These are phyloP conservation scores for Endotricha flammealis DNA, from an alignment of 2,888 invertebrate species.

Conservation along the genomic window DNA sequence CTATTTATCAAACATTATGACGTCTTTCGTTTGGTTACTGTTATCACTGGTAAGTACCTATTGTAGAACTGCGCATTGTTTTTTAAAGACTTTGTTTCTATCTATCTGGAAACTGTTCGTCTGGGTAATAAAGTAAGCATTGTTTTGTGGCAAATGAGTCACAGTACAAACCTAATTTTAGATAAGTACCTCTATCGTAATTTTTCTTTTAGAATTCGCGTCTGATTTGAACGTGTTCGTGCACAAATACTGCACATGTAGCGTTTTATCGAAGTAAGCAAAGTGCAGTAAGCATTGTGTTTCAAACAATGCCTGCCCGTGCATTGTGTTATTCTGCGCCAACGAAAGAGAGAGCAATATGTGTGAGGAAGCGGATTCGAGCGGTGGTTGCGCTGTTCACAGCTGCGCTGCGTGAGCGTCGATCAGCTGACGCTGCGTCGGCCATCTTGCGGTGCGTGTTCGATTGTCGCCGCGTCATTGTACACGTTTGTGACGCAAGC, in stretches of 20 bases:
- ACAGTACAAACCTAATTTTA: neutral
- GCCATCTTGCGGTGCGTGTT: slow-evolving; percentile 72
- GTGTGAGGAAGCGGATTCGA: slow-evolving; percentile 25
- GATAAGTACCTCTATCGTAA: neutral
- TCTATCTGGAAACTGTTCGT: neutral
- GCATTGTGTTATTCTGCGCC: slow-evolving; percentile 48
- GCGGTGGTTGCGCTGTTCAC: slow-evolving; percentile 26
- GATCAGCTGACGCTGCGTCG: slow-evolving; percentile 72
- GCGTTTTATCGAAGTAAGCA: slow-evolving; percentile 14
- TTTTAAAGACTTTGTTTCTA: neutral
- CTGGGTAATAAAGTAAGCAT: neutral
- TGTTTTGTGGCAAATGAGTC: neutral
- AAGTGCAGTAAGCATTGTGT: slow-evolving; percentile 42
- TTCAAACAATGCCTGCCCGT: slow-evolving; percentile 51
- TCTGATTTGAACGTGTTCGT: neutral
- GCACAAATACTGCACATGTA: slow-evolving; percentile 10
- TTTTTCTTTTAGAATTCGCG: neutral
- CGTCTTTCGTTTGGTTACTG: neutral
- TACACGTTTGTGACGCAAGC: slow-evolving; percentile 59
- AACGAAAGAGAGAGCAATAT: slow-evolving; percentile 62
- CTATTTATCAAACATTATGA: neutral
- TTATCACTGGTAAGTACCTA: slow-evolving; percentile 2
- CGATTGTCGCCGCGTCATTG: slow-evolving; percentile 66
- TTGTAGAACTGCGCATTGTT: slow-evolving; percentile 6
- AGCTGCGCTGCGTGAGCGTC: slow-evolving; percentile 69